Evolutionary conservation across 1,140 invertebrate genomes (phyloP).

Genomic region (Drosophila obscura): DNA sequence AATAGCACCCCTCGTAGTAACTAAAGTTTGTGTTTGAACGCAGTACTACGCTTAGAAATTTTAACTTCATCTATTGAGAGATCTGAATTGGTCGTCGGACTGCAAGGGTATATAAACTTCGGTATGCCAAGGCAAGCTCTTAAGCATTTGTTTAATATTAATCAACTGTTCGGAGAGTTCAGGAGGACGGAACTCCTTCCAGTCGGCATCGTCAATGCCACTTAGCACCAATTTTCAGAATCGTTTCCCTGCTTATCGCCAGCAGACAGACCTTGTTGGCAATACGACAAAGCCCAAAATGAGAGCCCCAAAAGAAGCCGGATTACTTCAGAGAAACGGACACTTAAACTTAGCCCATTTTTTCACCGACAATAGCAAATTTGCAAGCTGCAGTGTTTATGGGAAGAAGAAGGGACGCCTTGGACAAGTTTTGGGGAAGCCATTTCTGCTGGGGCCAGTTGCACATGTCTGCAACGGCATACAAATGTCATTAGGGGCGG

Average conservation of each 20-base stretch:
- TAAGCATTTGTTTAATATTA: slow-evolving; percentile 18
- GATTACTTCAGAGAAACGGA: background rate
- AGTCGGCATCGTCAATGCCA: slow-evolving; percentile 42
- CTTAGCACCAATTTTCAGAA: slow-evolving; percentile 56
- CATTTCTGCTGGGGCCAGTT: slow-evolving; percentile 45
- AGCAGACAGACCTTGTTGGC: slow-evolving; percentile 40
- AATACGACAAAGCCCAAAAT: slow-evolving; percentile 27
- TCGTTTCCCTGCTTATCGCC: slow-evolving; percentile 28
- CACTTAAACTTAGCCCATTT: slow-evolving; percentile 16
- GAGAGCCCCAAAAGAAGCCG: background rate
- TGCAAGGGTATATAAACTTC: too few relatives aligned
- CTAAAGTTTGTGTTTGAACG: too few relatives aligned
- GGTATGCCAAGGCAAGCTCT: too few relatives aligned
- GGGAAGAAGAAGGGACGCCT: slow-evolving; percentile 14
- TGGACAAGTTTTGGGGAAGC: slow-evolving; percentile 18
- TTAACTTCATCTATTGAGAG: too few relatives aligned
- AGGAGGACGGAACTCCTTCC: slow-evolving; percentile 1
- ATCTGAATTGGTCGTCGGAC: too few relatives aligned
- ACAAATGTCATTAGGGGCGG: slow-evolving; percentile 72
- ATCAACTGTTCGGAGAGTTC: slow-evolving; percentile 29
- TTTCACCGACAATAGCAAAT: slow-evolving; percentile 20
- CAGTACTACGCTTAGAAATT: too few relatives aligned
- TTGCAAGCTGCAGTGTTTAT: slow-evolving; percentile 36
- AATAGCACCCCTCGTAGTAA: too few relatives aligned
- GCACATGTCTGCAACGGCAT: slow-evolving; percentile 55